Evolutionary conservation across 2,888 invertebrate genomes (phyloP).

Genomic region (Lasioglossum marginatum): DNA sequence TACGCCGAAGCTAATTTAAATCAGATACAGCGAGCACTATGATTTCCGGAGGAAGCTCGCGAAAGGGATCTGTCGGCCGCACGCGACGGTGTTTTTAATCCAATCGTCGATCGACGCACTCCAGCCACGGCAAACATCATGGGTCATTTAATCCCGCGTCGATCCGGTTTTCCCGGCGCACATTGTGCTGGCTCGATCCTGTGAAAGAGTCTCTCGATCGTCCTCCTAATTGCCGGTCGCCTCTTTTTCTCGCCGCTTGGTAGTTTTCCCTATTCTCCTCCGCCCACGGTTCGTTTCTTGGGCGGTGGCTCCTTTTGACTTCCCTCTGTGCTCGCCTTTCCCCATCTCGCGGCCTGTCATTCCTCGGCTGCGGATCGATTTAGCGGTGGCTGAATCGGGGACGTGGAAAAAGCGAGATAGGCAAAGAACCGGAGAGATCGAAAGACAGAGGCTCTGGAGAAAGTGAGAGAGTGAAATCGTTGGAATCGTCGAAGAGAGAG

Average conservation of each 20-base stretch:
- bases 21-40: background rate
- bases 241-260: conserved; percentile 55
- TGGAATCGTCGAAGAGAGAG: background rate
- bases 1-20: background rate
- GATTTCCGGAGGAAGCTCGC: background rate
- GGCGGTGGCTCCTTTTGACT: conserved; percentile 17
- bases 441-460: background rate
- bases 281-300: conserved; percentile 16
- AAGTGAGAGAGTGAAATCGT: background rate
- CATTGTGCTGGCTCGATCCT: conserved; percentile 71
- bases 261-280: background rate
- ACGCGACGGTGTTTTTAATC: background rate
- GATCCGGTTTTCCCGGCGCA: conserved; percentile 24
- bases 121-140: conserved; percentile 45
- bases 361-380: conserved; percentile 48
- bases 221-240: conserved; percentile 80
- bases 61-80: background rate
- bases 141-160: conserved; percentile 61
- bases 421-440: background rate
- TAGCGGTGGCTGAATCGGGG: conserved; percentile 44
- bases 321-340: conserved; percentile 29
- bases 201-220: conserved; percentile 77
- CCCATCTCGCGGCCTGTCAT: conserved; percentile 47
- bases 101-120: background rate
- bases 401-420: conserved; percentile 30